Evolutionary conservation across 2,888 invertebrate genomes (phyloP).

Genomic region (Agelastica alni): DNA sequence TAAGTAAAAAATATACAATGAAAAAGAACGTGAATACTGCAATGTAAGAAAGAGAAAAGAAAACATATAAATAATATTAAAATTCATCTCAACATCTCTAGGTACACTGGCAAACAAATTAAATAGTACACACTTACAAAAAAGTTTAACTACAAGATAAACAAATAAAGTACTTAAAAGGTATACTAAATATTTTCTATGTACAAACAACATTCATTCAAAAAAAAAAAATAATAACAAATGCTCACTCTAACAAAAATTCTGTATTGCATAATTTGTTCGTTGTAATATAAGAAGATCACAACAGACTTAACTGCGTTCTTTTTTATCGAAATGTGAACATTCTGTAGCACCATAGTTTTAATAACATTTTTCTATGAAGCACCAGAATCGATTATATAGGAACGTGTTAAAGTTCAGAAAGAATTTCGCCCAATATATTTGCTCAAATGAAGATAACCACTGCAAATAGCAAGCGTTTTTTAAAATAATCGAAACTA

Average conservation of each 20-base stretch:
- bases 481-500: no score
- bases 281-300: slow-evolving; percentile 45
- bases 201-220: slow-evolving; percentile 46
- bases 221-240: slow-evolving; percentile 41
- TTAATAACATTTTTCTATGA: slow-evolving; percentile 47
- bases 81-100: slow-evolving; percentile 42
- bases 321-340: slow-evolving; percentile 23
- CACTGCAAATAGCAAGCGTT: no score
- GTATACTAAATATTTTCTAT: slow-evolving; percentile 46
- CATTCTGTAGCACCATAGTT: slow-evolving; percentile 56
- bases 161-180: slow-evolving; percentile 46
- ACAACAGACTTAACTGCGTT: slow-evolving; percentile 41
- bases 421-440: slow-evolving; percentile 23
- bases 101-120: slow-evolving; percentile 48
- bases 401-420: slow-evolving; percentile 54
- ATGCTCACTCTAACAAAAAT: slow-evolving; percentile 43
- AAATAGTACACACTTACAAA: slow-evolving; percentile 51
- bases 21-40: slow-evolving; percentile 50
- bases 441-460: not conserved
- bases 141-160: slow-evolving; percentile 43
- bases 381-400: slow-evolving; percentile 51
- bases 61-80: slow-evolving; percentile 38
- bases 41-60: slow-evolving; percentile 51
- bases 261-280: slow-evolving; percentile 47
- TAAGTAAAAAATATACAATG: slow-evolving; percentile 34